These are phyloP conservation scores for Mythimna impura DNA, from an alignment of 2,888 invertebrate species.

Conservation along the genomic window DNA sequence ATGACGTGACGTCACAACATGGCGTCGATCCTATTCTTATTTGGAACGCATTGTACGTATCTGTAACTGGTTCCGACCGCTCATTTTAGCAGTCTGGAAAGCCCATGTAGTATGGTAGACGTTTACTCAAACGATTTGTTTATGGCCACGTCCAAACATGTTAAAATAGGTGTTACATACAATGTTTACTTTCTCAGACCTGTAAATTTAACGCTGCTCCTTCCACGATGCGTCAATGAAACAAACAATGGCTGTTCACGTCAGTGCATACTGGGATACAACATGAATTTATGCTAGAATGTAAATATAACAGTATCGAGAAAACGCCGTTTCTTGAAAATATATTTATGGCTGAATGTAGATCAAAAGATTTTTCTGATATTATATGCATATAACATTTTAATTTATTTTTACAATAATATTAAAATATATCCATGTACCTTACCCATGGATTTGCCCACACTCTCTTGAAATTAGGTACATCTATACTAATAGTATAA, in stretches of 20 bases:
- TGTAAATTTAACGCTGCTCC: slow-evolving; percentile 31
- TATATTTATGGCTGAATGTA: background rate
- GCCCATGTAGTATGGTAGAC: slow-evolving; percentile 8
- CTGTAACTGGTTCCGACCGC: slow-evolving; percentile 2
- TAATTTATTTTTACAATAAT: background rate
- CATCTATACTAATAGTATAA: too few species aligned
- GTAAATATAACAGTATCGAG: background rate
- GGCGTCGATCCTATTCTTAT: too few species aligned
- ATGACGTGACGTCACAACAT: too few species aligned
- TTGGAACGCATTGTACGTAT: too few species aligned
- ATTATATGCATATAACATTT: slow-evolving; percentile 1
- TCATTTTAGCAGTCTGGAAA: slow-evolving; percentile 13
- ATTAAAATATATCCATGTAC: too few species aligned
- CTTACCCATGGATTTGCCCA: too few species aligned
- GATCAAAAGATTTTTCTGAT: background rate
- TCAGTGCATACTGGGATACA: slow-evolving; percentile 18
- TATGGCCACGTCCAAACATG: slow-evolving; percentile 44
- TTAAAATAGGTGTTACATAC: slow-evolving; percentile 31
- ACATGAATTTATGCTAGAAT: slow-evolving; percentile 27
- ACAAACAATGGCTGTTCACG: slow-evolving; percentile 25
- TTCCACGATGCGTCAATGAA: slow-evolving; percentile 22
- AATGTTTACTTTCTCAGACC: slow-evolving; percentile 39
- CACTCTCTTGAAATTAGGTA: too few species aligned
- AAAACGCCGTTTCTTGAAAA: background rate
- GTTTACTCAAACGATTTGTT: slow-evolving; percentile 38